Percentiles rank a stretch among this genome's conserved stretches.
Evolutionary conservation across 2,797 vertebrate genomes (phyloP).

Genomic region (Onychomys leucogaster): DNA sequence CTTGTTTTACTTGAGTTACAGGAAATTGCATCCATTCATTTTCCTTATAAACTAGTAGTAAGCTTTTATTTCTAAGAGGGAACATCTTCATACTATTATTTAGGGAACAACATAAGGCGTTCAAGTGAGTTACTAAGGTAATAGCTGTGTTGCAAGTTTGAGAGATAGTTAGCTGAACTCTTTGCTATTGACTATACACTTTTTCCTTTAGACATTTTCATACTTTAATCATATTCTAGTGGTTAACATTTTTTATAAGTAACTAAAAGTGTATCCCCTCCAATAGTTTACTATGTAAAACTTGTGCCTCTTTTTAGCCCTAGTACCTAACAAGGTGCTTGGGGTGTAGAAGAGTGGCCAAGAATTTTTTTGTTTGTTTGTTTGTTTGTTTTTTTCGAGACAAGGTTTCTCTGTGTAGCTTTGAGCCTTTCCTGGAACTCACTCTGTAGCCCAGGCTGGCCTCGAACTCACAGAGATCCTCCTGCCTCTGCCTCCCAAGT

Average conservation of each 20-base stretch:
- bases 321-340: constrained; percentile 19
- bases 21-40: not conserved
- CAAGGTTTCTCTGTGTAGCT: no score
- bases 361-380: constrained; percentile 45
- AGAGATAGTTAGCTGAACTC: constrained; percentile 6
- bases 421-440: no score
- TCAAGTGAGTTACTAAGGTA: constrained; percentile 17
- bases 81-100: constrained; percentile 20
- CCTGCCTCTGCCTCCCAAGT: no score
- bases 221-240: not conserved
- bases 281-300: not conserved
- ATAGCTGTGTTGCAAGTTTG: not conserved
- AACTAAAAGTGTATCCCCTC: not conserved
- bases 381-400: no score
- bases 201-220: constrained; percentile 34
- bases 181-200: not conserved
- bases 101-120: constrained; percentile 19
- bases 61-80: constrained; percentile 38
- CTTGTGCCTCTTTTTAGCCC: not conserved
- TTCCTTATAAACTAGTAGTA: constrained; percentile 13
- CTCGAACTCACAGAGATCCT: no score
- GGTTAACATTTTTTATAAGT: constrained; percentile 7
- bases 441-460: no score
- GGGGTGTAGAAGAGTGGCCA: constrained; percentile 26
- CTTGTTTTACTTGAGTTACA: constrained; percentile 30